Percentiles rank a stretch among this genome's conserved stretches.
Conservation (phyloP, 2,113 vertebrate genomes). For the Passer domesticus region DNA sequence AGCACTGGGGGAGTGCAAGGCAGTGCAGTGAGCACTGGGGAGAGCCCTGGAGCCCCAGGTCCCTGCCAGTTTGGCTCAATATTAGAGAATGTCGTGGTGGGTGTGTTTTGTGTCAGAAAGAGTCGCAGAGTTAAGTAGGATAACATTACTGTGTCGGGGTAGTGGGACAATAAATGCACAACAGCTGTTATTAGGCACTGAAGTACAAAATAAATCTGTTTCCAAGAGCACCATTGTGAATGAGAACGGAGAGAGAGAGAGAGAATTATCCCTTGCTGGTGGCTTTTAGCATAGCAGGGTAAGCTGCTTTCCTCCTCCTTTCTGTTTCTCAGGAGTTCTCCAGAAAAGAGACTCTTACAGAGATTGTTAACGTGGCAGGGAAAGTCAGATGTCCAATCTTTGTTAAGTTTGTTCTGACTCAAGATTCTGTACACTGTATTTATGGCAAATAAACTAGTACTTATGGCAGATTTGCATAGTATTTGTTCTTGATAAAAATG, state of each 20-base stretch:
- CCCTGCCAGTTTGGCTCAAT: neutral
- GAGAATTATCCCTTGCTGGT: neutral
- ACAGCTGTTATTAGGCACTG: neutral
- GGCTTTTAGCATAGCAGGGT: neutral
- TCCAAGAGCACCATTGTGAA: neutral
- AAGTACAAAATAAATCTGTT: slow-evolving; percentile 34
- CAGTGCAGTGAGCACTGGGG: neutral
- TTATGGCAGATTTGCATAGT: neutral
- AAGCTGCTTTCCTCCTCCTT: neutral
- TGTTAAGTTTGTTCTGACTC: neutral
- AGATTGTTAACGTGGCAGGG: neutral
- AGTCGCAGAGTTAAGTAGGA: neutral
- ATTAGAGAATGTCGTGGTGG: neutral
- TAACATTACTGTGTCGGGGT: neutral
- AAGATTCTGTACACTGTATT: neutral
- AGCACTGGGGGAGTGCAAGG: neutral
- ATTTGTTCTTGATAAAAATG: neutral
- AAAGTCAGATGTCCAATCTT: neutral
- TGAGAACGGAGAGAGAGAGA: neutral
- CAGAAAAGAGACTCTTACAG: neutral
- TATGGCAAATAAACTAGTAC: neutral
- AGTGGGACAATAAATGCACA: slow-evolving; percentile 1
- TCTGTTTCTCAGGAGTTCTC: neutral
- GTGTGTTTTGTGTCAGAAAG: neutral
- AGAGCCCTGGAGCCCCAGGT: neutral